phyloP scores from a whole-genome alignment of 2,888 invertebrate genomes.

The Mantis religiosa region DNA sequence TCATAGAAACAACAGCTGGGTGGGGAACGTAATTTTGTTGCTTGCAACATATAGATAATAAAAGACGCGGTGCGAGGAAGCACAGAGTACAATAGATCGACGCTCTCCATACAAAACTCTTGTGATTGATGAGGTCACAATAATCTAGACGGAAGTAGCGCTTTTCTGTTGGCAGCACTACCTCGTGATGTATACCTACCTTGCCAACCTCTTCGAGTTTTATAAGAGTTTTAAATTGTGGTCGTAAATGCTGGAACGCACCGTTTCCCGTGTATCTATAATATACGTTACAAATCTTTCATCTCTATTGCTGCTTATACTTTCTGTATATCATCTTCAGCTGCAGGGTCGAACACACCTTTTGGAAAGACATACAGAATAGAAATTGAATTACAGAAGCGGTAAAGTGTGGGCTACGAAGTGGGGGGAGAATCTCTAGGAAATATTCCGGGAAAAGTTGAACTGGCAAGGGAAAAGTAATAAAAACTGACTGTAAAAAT shows the following conservation, averaged over 20 bases:
- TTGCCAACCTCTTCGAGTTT: not conserved
- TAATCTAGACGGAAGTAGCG: not conserved
- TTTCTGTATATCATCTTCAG: not conserved
- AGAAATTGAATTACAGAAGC: not conserved
- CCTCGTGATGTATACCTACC: not conserved
- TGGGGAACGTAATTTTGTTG: not conserved
- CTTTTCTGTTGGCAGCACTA: not conserved
- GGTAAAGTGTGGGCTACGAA: not conserved
- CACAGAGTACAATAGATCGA: not conserved
- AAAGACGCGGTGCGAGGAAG: not conserved
- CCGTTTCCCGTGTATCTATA: not conserved
- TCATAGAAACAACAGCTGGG: not conserved
- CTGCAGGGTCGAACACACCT: not conserved
- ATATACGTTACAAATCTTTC: not conserved
- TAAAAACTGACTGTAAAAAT: too few relatives aligned
- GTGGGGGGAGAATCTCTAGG: not conserved
- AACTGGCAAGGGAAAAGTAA: too few relatives aligned
- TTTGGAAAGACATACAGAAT: not conserved
- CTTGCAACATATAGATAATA: not conserved
- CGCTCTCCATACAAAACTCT: not conserved
- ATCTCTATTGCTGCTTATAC: not conserved
- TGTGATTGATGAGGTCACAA: conserved; percentile 12
- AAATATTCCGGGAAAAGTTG: not conserved
- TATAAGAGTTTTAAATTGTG: not conserved
- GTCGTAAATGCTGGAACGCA: not conserved